Evolutionary conservation across 2,113 vertebrate genomes (phyloP).

Genomic region (Asarcornis scutulata): DNA sequence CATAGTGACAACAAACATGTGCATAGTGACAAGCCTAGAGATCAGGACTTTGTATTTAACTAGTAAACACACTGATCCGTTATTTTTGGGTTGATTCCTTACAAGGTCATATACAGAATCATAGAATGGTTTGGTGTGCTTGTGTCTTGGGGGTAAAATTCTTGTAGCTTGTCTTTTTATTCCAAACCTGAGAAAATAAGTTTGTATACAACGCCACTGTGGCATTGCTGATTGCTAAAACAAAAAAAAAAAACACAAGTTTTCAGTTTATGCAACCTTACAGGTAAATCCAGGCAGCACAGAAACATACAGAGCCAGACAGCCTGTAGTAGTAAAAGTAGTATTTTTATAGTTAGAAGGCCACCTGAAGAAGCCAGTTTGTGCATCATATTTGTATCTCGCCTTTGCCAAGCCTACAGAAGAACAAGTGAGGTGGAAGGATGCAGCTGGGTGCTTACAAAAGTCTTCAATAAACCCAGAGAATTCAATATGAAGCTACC

Average conservation of each 20-base stretch:
- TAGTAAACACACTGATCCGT: neutral
- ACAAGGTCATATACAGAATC: neutral
- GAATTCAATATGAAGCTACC: neutral
- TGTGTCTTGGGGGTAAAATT: neutral
- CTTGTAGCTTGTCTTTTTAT: neutral
- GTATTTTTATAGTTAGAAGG: neutral
- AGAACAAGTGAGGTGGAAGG: neutral
- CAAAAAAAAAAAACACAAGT: neutral
- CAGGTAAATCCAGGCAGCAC: neutral
- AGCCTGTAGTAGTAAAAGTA: neutral
- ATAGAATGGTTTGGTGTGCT: too few species aligned
- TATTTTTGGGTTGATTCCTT: neutral
- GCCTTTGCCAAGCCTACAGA: neutral
- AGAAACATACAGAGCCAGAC: accelerated
- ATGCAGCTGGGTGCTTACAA: neutral
- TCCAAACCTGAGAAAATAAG: neutral
- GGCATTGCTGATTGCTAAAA: neutral
- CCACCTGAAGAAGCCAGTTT: neutral
- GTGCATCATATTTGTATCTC: neutral
- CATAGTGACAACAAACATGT: neutral
- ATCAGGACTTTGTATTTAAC: neutral
- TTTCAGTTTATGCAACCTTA: neutral
- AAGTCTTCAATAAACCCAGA: neutral
- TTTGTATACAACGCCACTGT: neutral
- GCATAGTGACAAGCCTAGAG: neutral